Evolutionary conservation across 2,113 vertebrate genomes (phyloP).

Genomic region (Chionomys nivalis): DNA sequence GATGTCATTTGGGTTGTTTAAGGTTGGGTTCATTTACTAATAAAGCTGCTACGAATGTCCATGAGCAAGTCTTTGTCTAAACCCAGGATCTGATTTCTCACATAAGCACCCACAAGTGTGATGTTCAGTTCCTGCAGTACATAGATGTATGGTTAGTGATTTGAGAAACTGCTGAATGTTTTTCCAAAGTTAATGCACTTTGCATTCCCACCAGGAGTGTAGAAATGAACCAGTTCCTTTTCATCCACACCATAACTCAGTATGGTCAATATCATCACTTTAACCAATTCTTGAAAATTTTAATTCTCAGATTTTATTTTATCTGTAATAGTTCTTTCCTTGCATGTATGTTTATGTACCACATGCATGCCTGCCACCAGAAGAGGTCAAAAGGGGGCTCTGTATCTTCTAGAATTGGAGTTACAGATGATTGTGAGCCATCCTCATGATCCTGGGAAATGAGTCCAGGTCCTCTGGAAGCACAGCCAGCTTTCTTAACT

Average conservation of each 20-base stretch:
- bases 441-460: neutral
- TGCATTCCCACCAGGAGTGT: neutral
- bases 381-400: neutral
- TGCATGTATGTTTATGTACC: neutral
- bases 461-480: neutral
- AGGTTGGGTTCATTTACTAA: neutral
- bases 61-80: neutral
- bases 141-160: neutral
- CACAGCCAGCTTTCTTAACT: neutral
- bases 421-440: neutral
- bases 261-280: neutral
- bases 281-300: neutral
- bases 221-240: neutral
- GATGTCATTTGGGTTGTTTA: neutral
- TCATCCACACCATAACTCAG: neutral
- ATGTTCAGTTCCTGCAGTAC: neutral
- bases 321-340: neutral
- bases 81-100: neutral
- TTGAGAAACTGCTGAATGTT: neutral
- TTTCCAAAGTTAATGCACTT: neutral
- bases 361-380: neutral
- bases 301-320: neutral
- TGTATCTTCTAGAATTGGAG: neutral
- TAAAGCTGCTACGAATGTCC: constrained; percentile 38
- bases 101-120: neutral